Base-by-base conservation (phyloP, 2,888 invertebrate genomes). In the Drosophila quinaria region DNA sequence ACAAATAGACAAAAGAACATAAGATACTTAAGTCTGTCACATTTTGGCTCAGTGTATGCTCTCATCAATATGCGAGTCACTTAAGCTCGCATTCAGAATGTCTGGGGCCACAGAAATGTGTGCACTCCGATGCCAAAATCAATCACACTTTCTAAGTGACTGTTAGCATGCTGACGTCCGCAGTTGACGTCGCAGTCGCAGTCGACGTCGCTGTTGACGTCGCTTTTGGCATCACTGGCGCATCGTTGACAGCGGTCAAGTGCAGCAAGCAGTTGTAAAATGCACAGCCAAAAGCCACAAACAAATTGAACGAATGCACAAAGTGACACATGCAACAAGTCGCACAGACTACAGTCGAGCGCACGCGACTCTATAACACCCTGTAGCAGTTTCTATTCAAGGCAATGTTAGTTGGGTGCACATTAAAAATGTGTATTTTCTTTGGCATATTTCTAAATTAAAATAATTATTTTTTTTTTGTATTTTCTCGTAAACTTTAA, bases 71-170 rank as follows among this genome's bases (percentile, higher is more conserved):
- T 82, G 73, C 81, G 47, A 78, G 79, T 70, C 83, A 70, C 47
- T 50, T 51, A 25, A 74, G 63, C 66, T 74, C 74, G 74, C 78
- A 87, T 86, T 89, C 86, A 87, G 81, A 86, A 82, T 79, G 82
- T 78, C 78, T 78, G 86, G 70, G 54, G 60, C 59, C 65, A 78
- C 73, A 70, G 83, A 88, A 90, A 89, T 87, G 85, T 81, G 87
- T 80, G 82, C 89, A 85, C 81, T 74, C 70, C 75, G 82, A 81
- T 83, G 89, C 84, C 85, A 81, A 83, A 90, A 90, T 91, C 89
- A 90, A 91, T 90, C 89, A 88, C 87, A 90, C 90, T 91, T 91
- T 91, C 91, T 89, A 89, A 85, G 87, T 81, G 80, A 65, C 66
- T 65, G 35, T 22, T 37, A 19, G 35, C 50, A 50, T 19, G 42